A percentile compares a stretch with the other conserved stretches of the same genome.
These are phyloP conservation scores for Cephus cinctus DNA, from an alignment of 1,140 invertebrate genomes.

Conservation along the genomic window DNA sequence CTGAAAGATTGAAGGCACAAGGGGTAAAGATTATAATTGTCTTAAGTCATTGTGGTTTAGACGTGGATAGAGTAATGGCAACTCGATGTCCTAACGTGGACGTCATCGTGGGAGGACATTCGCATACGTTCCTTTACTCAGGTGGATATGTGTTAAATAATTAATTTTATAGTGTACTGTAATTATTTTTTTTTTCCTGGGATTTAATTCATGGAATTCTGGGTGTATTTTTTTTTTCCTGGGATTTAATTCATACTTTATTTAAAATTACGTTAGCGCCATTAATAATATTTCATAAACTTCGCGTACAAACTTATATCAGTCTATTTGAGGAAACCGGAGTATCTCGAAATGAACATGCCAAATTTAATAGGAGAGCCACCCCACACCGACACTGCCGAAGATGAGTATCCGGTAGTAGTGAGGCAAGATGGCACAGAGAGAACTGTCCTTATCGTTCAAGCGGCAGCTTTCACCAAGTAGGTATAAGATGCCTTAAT, in stretches of 20 bases:
- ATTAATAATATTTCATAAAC: not conserved
- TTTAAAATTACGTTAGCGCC: not conserved
- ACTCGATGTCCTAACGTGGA: slow-evolving; percentile 64
- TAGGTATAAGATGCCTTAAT: slow-evolving; percentile 22
- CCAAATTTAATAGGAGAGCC: too few relatives aligned
- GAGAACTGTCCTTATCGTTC: slow-evolving; percentile 67
- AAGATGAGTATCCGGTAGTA: slow-evolving; percentile 67
- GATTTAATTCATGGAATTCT: too few relatives aligned
- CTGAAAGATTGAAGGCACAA: slow-evolving; percentile 59
- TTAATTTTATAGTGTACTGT: too few relatives aligned
- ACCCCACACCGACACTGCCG: slow-evolving; percentile 58
- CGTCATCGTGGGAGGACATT: slow-evolving; percentile 86
- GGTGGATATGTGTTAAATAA: too few relatives aligned
- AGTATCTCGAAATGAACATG: too few relatives aligned
- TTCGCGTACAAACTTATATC: too few relatives aligned
- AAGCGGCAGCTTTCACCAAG: slow-evolving; percentile 69
- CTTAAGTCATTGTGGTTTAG: slow-evolving; percentile 75
- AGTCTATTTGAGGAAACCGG: not conserved
- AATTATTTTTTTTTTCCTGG: too few relatives aligned
- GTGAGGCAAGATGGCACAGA: slow-evolving; percentile 59
- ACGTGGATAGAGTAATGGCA: slow-evolving; percentile 72
- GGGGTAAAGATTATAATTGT: slow-evolving; percentile 77
- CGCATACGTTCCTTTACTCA: slow-evolving; percentile 75
- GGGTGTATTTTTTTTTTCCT: too few relatives aligned
- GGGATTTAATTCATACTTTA: not conserved